A percentile compares a stretch with the other conserved stretches of the same genome.
Conservation (phyloP, 2,113 vertebrate species). For the Heterochromis multidens region DNA sequence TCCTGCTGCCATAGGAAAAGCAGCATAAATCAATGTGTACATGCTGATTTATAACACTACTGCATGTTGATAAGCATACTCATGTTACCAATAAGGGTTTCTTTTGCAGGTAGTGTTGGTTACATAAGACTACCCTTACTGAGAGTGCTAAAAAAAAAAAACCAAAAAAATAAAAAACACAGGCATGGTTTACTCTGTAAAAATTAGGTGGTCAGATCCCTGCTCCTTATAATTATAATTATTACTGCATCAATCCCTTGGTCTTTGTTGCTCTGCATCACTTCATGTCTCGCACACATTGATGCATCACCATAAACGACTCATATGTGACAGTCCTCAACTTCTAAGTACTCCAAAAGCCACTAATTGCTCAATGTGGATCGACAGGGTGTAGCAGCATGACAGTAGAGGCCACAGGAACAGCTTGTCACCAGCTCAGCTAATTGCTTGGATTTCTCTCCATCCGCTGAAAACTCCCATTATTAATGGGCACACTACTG, state of each 20-base stretch:
- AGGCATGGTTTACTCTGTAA: neutral
- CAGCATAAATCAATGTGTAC: neutral
- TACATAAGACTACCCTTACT: neutral
- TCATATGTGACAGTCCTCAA: neutral
- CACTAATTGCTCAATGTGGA: conserved; percentile 36
- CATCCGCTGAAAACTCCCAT: neutral
- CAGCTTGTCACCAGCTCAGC: conserved; percentile 43
- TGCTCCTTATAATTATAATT: neutral
- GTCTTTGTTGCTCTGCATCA: neutral
- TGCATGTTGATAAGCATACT: neutral
- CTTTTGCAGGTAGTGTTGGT: neutral
- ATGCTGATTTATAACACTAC: conserved; percentile 1
- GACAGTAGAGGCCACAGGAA: conserved; percentile 20
- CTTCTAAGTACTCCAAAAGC: neutral
- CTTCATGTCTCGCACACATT: neutral
- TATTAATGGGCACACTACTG: conserved; percentile 20
- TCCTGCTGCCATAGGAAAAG: neutral
- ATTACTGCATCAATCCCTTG: neutral
- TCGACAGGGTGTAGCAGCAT: conserved; percentile 15
- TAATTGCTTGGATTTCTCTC: conserved; percentile 47
- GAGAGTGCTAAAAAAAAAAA: neutral
- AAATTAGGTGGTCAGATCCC: neutral
- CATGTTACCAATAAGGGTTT: neutral
- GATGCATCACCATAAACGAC: neutral
- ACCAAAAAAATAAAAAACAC: no score